Evolutionary conservation across 2,888 invertebrate genomes (phyloP).

Genomic region (Girardia tigrina): DNA sequence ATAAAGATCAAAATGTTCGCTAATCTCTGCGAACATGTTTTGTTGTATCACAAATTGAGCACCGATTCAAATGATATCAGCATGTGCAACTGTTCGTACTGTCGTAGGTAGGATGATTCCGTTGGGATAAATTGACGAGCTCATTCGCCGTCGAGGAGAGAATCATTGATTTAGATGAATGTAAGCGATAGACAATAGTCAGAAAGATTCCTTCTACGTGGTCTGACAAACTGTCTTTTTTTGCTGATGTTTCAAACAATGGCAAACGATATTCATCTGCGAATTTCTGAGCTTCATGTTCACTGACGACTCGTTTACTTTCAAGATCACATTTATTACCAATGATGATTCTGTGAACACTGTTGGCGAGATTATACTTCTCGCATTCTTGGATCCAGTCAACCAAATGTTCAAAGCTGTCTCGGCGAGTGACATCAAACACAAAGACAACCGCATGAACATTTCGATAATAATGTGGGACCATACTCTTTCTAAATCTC

Average conservation of each 20-base stretch:
- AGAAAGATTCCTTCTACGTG: constrained; percentile 69
- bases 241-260: constrained; percentile 69
- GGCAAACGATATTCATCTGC: constrained; percentile 57
- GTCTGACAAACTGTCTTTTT: constrained; percentile 61
- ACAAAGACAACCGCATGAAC: constrained; percentile 72
- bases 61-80: too few species aligned
- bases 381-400: constrained; percentile 67
- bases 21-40: too few species aligned
- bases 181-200: constrained; percentile 65
- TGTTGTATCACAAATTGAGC: too few species aligned
- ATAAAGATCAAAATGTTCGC: too few species aligned
- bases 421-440: constrained; percentile 62
- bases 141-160: not conserved
- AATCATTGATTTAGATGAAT: constrained; percentile 30
- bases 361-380: constrained; percentile 56
- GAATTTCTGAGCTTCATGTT: constrained; percentile 56
- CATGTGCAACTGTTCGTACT: not conserved
- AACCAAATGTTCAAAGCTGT: constrained; percentile 59
- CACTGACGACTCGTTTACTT: not conserved
- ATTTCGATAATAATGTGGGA: constrained; percentile 68
- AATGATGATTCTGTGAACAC: constrained; percentile 61
- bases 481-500: constrained; percentile 66
- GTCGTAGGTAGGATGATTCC: not conserved
- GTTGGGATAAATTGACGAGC: not conserved
- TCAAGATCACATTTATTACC: constrained; percentile 65